These are phyloP conservation scores for Prinia subflava DNA, from an alignment of 2,113 vertebrate species.

Conservation along the genomic window DNA sequence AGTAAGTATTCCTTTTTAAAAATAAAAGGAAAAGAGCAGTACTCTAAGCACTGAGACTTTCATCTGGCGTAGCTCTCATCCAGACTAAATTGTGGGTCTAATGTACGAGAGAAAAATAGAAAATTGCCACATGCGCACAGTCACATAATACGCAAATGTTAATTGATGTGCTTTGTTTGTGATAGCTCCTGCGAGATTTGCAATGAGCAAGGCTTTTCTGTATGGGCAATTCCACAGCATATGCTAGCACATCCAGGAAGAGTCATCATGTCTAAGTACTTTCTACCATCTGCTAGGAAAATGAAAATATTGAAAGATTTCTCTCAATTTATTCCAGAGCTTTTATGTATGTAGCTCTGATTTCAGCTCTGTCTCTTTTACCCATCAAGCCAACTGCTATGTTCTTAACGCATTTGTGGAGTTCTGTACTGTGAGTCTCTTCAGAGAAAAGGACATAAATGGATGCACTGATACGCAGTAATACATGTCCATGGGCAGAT, in stretches of 20 bases:
- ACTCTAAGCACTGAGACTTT: neutral
- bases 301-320: conserved; percentile 45
- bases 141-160: conserved; percentile 69
- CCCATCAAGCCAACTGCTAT: neutral
- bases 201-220: conserved; percentile 63
- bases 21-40: conserved; percentile 25
- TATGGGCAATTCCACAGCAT: conserved; percentile 66
- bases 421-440: neutral
- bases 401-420: neutral
- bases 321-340: neutral
- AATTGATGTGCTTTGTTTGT: conserved; percentile 69
- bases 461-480: neutral
- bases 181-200: conserved; percentile 67
- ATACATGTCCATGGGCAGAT: neutral
- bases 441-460: neutral
- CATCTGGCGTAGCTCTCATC: conserved; percentile 9
- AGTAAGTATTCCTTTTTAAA: conserved; percentile 24
- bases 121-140: conserved; percentile 23
- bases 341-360: neutral
- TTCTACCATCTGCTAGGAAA: conserved; percentile 71
- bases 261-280: conserved; percentile 62
- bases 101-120: conserved; percentile 43
- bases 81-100: conserved; percentile 38
- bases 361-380: conserved; percentile 34
- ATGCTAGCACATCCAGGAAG: conserved; percentile 66